Evolutionary conservation across 2,888 invertebrate genomes (phyloP).

Genomic region (Rotaria macrura): DNA sequence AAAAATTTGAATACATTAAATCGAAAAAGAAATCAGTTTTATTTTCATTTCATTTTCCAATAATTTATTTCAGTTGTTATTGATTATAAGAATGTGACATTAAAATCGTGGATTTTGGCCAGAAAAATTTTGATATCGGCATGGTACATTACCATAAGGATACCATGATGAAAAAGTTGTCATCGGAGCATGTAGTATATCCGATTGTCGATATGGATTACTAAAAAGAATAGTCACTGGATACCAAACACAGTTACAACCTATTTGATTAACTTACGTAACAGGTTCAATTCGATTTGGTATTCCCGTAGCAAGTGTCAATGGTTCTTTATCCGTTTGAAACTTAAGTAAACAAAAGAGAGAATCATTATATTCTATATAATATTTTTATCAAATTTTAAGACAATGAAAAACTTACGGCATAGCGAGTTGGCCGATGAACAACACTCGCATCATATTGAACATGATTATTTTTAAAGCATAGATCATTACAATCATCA

Average conservation of each 20-base stretch:
- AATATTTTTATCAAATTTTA: too few species aligned
- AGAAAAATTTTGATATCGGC: background rate
- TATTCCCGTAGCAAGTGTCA: background rate
- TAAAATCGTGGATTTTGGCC: slow-evolving; percentile 5
- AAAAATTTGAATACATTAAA: too few species aligned
- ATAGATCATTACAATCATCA: slow-evolving; percentile 1
- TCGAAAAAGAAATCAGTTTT: too few species aligned
- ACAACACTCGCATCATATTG: background rate
- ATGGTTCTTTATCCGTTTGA: background rate
- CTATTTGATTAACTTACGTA: background rate
- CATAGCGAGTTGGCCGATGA: background rate
- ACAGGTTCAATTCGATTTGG: background rate
- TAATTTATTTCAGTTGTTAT: background rate
- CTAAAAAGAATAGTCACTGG: background rate
- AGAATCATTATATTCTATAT: too few species aligned
- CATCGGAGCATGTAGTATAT: background rate
- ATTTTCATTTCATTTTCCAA: too few species aligned
- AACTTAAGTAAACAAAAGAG: background rate
- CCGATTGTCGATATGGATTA: slow-evolving; percentile 6
- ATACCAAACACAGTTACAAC: too few species aligned
- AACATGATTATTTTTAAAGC: slow-evolving; percentile 6
- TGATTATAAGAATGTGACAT: background rate
- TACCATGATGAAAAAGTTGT: background rate
- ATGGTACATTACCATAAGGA: background rate
- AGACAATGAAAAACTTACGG: background rate